These are phyloP conservation scores for Xestoiulus laeticollis DNA, from an alignment of 2,888 invertebrate genomes.

Conservation along the genomic window DNA sequence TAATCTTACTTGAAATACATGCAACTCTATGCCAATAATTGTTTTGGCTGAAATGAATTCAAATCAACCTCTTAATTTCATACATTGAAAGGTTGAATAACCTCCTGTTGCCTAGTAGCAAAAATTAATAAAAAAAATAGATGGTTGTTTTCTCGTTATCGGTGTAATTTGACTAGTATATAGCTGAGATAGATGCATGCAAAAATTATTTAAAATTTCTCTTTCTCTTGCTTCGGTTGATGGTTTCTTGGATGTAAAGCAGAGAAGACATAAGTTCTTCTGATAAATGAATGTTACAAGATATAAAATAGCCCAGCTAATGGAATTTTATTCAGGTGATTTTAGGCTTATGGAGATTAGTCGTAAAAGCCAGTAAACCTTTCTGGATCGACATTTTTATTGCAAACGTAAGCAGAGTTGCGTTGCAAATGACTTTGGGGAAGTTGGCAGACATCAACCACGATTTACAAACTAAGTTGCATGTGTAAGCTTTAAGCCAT, in stretches of 20 bases:
- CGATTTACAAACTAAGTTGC: not conserved
- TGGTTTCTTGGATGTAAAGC: not conserved
- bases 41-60: not conserved
- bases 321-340: conserved; percentile 34
- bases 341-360: conserved; percentile 29
- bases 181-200: not conserved
- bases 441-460: conserved; percentile 22
- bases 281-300: conserved; percentile 15
- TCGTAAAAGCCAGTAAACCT: conserved; percentile 1
- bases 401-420: not conserved
- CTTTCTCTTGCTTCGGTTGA: not conserved
- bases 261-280: not conserved
- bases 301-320: not conserved
- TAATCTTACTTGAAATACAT: too few relatives aligned
- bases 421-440: not conserved
- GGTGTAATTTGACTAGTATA: not conserved
- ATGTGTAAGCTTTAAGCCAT: not conserved
- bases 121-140: not conserved
- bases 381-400: not conserved
- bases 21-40: not conserved
- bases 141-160: not conserved
- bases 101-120: not conserved
- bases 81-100: not conserved
- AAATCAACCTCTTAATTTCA: not conserved
- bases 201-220: not conserved